Conservation (phyloP, 2,888 invertebrate species). For the Brachynemurus nebulosus region DNA sequence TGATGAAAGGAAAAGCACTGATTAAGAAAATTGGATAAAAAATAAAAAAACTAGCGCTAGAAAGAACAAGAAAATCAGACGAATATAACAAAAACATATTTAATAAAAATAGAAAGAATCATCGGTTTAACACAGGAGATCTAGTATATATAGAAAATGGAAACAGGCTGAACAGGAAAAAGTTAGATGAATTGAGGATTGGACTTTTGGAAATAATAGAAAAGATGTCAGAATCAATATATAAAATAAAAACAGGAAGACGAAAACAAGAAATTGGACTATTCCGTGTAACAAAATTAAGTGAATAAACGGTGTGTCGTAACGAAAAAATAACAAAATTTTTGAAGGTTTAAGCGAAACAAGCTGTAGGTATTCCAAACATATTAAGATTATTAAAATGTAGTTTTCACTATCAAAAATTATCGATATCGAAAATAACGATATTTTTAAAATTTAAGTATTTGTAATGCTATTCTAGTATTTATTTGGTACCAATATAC, state of each 20-base stretch:
- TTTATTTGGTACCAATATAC: too few relatives aligned
- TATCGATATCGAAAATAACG: too few relatives aligned
- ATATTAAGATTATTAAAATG: too few relatives aligned
- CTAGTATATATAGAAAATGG: conserved; percentile 11
- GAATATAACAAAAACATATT: conserved; percentile 15
- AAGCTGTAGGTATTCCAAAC: too few relatives aligned
- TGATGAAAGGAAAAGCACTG: conserved; percentile 7
- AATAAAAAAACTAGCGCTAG: conserved; percentile 14
- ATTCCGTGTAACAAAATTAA: too few relatives aligned
- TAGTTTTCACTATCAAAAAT: too few relatives aligned
- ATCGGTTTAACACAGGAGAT: conserved; percentile 17
- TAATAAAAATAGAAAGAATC: conserved; percentile 14
- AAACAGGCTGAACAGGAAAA: conserved; percentile 13
- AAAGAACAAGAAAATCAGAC: conserved; percentile 16
- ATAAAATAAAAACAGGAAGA: conserved; percentile 15
- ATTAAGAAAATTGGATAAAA: conserved; percentile 4
- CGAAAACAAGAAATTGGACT: too few relatives aligned
- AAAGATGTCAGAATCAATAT: background rate
- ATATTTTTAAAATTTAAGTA: too few relatives aligned
- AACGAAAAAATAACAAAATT: too few relatives aligned
- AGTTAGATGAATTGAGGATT: conserved; percentile 15
- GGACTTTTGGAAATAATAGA: conserved; percentile 11
- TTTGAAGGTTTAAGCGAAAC: too few relatives aligned
- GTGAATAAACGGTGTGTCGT: too few relatives aligned
- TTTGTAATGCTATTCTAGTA: too few relatives aligned